Evolutionary conservation across 2,888 invertebrate genomes (phyloP).

Genomic region (Dromius quadrimaculatus): DNA sequence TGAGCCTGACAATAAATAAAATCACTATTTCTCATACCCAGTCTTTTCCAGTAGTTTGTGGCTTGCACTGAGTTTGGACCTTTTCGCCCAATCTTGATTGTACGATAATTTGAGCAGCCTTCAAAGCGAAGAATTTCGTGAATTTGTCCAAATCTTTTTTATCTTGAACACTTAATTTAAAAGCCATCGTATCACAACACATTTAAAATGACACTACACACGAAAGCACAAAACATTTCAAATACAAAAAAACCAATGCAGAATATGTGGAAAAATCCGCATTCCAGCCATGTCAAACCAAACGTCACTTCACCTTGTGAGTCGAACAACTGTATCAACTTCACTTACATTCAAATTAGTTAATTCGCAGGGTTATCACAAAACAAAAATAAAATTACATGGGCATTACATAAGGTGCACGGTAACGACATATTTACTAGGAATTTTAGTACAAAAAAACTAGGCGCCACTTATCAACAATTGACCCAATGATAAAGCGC

Average conservation of each 20-base stretch:
- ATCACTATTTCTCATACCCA: constrained; percentile 78
- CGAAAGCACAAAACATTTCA: constrained; percentile 15
- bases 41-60: constrained; percentile 81
- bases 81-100: constrained; percentile 92
- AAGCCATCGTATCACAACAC: constrained; percentile 56
- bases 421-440: constrained; percentile 38
- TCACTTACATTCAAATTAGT: constrained; percentile 39
- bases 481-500: constrained; percentile 21
- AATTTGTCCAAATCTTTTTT: constrained; percentile 90
- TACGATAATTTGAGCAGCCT: constrained; percentile 91
- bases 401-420: constrained; percentile 20
- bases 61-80: constrained; percentile 83
- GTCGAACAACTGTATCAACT: constrained; percentile 29
- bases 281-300: constrained; percentile 52
- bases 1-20: too few species aligned
- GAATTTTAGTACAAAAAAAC: constrained; percentile 41
- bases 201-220: constrained; percentile 16
- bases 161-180: constrained; percentile 71
- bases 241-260: constrained; percentile 43
- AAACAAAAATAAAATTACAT: constrained; percentile 44
- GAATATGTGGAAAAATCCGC: constrained; percentile 49
- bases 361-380: constrained; percentile 41
- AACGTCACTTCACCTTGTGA: constrained; percentile 50
- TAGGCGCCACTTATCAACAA: constrained; percentile 48
- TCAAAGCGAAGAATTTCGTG: constrained; percentile 87